Conservation (phyloP, 2,888 invertebrate species). For the Hanleya hanleyi region DNA sequence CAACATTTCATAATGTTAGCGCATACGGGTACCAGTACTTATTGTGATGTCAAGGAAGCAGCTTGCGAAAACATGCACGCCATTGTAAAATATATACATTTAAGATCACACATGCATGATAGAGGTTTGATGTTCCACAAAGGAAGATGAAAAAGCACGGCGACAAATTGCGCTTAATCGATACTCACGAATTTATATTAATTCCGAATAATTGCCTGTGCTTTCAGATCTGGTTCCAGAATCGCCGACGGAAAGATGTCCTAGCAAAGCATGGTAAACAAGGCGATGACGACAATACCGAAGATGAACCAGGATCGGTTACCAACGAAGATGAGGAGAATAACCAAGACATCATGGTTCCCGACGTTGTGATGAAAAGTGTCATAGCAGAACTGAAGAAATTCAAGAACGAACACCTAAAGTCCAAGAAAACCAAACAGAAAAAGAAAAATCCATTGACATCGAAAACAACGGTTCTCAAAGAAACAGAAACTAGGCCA, state of each 20-base stretch:
- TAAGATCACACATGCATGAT: too few species aligned
- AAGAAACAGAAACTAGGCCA: slow-evolving; percentile 41
- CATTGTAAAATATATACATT: too few species aligned
- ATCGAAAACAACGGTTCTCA: neutral
- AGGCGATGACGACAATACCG: slow-evolving; percentile 3
- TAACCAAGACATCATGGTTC: slow-evolving; percentile 43
- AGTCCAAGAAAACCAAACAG: slow-evolving; percentile 46
- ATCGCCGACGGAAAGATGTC: slow-evolving; percentile 69
- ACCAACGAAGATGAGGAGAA: slow-evolving; percentile 1
- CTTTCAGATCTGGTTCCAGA: slow-evolving; percentile 71
- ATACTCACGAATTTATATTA: too few species aligned
- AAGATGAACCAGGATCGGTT: neutral
- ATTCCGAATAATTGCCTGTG: slow-evolving; percentile 3
- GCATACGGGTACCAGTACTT: too few species aligned
- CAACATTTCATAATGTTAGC: too few species aligned
- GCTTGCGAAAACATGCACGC: too few species aligned
- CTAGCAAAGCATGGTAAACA: slow-evolving; percentile 43
- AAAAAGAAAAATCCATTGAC: neutral
- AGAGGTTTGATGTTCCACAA: too few species aligned
- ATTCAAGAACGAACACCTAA: slow-evolving; percentile 53
- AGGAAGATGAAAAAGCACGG: too few species aligned
- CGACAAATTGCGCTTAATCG: too few species aligned
- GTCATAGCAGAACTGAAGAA: slow-evolving; percentile 59
- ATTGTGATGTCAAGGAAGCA: too few species aligned
- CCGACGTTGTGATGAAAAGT: slow-evolving; percentile 59